phyloP scores from a whole-genome alignment of 2,888 invertebrate species.

The Villa cingulata region DNA sequence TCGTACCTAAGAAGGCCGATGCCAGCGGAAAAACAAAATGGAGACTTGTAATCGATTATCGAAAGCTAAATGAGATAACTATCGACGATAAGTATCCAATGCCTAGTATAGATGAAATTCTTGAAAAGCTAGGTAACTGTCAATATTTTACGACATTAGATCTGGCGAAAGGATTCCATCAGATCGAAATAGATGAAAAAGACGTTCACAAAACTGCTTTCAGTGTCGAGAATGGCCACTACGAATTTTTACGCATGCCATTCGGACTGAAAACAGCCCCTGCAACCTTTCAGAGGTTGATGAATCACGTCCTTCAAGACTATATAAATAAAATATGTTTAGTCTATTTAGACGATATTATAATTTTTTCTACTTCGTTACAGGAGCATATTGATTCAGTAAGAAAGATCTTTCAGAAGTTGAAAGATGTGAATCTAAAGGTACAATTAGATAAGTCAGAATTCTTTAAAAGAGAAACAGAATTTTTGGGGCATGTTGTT shows the following conservation, averaged over 20 bases:
- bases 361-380: constrained; percentile 14
- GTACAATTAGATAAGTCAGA: constrained; percentile 14
- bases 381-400: constrained; percentile 13
- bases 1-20: constrained; percentile 13
- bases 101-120: constrained; percentile 11
- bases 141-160: constrained; percentile 13
- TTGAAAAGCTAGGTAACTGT: constrained; percentile 10
- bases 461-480: constrained; percentile 14
- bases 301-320: constrained; percentile 25
- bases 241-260: constrained; percentile 22
- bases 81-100: constrained; percentile 13
- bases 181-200: constrained; percentile 10
- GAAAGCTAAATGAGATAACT: constrained; percentile 12
- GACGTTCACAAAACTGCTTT: constrained; percentile 15
- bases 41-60: constrained; percentile 14
- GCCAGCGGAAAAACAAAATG: constrained; percentile 12
- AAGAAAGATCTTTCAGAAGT: constrained; percentile 9
- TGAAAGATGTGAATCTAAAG: constrained; percentile 10
- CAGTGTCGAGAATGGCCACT: constrained; percentile 9
- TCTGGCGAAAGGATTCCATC: constrained; percentile 13
- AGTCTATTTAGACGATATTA: constrained; percentile 18
- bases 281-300: constrained; percentile 28
- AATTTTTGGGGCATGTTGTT: constrained; percentile 20
- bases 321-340: constrained; percentile 15
- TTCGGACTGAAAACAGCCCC: too few species aligned